Evolutionary conservation across 1,140 invertebrate genomes (phyloP).

Genomic region (Panonychus citri): DNA sequence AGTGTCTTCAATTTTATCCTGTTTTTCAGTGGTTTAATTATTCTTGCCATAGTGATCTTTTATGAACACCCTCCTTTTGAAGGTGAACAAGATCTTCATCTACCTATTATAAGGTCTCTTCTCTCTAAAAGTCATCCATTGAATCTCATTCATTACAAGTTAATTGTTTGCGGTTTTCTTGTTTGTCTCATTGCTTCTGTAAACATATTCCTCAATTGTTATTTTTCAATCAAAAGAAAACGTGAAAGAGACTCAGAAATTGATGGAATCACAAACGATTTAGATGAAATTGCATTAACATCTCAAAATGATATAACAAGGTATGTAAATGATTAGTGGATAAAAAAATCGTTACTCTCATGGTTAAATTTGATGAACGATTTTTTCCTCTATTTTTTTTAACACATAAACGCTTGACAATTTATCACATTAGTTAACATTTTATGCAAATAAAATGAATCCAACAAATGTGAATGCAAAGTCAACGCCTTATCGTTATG

Average conservation of each 20-base stretch:
- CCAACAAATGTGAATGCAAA: too few relatives aligned
- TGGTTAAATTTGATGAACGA: too few relatives aligned
- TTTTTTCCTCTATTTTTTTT: too few relatives aligned
- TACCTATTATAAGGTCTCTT: neutral
- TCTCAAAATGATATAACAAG: neutral
- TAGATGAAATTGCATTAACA: neutral
- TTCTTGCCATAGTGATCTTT: neutral
- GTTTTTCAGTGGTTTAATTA: neutral
- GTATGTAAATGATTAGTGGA: too few relatives aligned
- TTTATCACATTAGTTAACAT: too few relatives aligned
- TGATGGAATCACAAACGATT: neutral
- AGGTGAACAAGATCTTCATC: neutral
- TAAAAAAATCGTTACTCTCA: too few relatives aligned
- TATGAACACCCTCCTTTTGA: neutral
- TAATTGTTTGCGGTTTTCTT: neutral
- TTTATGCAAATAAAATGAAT: too few relatives aligned
- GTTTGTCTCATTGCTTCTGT: neutral
- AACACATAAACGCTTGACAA: too few relatives aligned
- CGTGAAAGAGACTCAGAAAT: neutral
- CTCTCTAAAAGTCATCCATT: neutral
- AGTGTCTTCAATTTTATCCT: neutral
- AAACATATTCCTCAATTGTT: neutral
- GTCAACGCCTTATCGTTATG: too few relatives aligned
- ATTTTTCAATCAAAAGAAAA: neutral
- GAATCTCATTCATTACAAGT: neutral